Evolutionary conservation across 2,888 invertebrate genomes (phyloP).

Genomic region (Limnephilus lunatus): DNA sequence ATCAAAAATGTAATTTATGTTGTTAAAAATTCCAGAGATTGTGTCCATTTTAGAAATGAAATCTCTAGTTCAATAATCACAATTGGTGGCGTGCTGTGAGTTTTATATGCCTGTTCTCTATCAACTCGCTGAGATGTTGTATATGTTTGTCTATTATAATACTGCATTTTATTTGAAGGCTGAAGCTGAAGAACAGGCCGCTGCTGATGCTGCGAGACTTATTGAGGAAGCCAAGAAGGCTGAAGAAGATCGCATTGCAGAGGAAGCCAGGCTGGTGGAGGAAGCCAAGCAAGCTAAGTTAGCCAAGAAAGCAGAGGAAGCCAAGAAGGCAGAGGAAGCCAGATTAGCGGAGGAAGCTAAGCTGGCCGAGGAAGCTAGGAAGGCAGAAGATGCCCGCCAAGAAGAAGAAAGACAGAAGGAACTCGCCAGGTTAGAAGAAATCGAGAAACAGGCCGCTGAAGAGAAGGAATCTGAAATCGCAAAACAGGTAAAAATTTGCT

Average conservation of each 20-base stretch:
- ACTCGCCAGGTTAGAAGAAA: constrained; percentile 77
- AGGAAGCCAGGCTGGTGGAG: constrained; percentile 72
- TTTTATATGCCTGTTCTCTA: not conserved
- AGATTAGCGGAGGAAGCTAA: constrained; percentile 72
- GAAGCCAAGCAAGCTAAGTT: constrained; percentile 73
- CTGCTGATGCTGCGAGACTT: constrained; percentile 68
- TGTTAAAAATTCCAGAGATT: not conserved
- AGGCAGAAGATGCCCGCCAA: constrained; percentile 74
- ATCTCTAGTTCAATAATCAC: not conserved
- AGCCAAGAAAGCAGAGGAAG: constrained; percentile 75
- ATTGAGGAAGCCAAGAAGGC: constrained; percentile 74
- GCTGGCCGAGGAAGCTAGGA: constrained; percentile 72
- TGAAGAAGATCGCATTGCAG: constrained; percentile 74
- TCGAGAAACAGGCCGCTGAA: constrained; percentile 80
- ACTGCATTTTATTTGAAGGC: constrained; percentile 53
- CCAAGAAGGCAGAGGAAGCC: constrained; percentile 74
- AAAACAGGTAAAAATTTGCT: constrained; percentile 76
- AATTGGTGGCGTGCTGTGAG: not conserved
- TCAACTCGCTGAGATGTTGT: not conserved
- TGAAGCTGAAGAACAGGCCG: constrained; percentile 65
- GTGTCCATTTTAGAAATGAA: not conserved
- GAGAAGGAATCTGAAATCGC: constrained; percentile 83
- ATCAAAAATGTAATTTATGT: not conserved
- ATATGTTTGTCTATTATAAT: not conserved
- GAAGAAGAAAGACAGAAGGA: constrained; percentile 76